Evolutionary conservation across 2,113 vertebrate genomes (phyloP).

Genomic region (Oceanites oceanicus): DNA sequence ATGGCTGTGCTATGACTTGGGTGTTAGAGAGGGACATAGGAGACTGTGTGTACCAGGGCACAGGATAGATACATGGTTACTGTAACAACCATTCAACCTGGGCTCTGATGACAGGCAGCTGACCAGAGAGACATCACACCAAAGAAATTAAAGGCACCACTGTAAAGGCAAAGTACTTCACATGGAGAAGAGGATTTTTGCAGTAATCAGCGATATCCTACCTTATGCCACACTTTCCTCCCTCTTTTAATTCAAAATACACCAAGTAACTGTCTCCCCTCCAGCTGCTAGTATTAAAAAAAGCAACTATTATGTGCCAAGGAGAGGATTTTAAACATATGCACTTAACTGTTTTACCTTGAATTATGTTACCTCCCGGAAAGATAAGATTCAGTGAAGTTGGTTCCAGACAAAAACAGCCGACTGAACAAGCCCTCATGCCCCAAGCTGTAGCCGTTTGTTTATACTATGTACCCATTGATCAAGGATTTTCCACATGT

Average conservation of each 20-base stretch:
- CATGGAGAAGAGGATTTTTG: background rate
- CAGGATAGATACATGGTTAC: background rate
- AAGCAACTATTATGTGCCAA: background rate
- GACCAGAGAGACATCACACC: background rate
- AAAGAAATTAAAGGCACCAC: slow-evolving; percentile 29
- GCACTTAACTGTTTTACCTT: background rate
- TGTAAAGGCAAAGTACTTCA: slow-evolving; percentile 28
- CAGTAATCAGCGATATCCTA: background rate
- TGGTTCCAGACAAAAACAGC: background rate
- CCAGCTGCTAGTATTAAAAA: background rate
- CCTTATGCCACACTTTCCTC: background rate
- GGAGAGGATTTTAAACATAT: background rate
- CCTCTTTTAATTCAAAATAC: background rate
- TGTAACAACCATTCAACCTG: background rate
- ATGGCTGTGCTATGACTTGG: background rate
- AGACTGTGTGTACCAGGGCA: background rate
- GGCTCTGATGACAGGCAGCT: background rate
- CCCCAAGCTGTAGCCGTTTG: background rate
- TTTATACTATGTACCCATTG: background rate
- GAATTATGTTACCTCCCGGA: background rate
- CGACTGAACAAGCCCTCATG: background rate
- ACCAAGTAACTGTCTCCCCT: background rate
- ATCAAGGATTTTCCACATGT: background rate
- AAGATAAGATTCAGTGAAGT: background rate
- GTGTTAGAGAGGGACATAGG: background rate